These are phyloP conservation scores for Notodonta ziczac DNA, from an alignment of 2,888 invertebrate species.

Conservation along the genomic window DNA sequence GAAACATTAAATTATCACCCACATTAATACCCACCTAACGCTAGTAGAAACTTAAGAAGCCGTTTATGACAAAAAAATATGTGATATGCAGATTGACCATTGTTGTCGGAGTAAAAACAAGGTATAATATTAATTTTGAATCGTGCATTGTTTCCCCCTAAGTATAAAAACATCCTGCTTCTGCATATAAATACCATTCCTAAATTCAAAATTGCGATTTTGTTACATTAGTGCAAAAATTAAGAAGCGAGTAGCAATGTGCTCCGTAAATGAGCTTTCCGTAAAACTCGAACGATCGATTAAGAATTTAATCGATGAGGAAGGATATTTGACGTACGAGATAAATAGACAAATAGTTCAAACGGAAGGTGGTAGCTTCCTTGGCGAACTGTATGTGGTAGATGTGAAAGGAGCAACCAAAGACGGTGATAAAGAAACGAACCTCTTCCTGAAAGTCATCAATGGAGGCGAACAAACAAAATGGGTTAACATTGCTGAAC, in stretches of 20 bases:
- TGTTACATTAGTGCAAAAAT: no score
- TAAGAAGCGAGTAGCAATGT: neutral
- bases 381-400: constrained; percentile 47
- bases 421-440: constrained; percentile 44
- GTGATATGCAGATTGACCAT: no score
- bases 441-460: constrained; percentile 55
- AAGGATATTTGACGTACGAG: constrained; percentile 13
- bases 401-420: constrained; percentile 49
- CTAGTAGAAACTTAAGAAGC: no score
- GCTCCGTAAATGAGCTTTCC: constrained; percentile 4
- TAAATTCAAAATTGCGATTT: no score
- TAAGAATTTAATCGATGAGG: constrained; percentile 25
- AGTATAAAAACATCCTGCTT: no score
- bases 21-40: no score
- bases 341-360: constrained; percentile 13
- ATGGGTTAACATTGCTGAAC: constrained; percentile 36
- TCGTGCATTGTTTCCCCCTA: no score
- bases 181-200: no score
- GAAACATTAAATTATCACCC: no score
- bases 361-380: constrained; percentile 51
- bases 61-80: no score
- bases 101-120: no score
- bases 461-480: constrained; percentile 33
- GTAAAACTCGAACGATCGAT: constrained; percentile 33
- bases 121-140: no score